Base-by-base conservation (phyloP, 2,888 invertebrate species). In the Quadriops clusia region DNA sequence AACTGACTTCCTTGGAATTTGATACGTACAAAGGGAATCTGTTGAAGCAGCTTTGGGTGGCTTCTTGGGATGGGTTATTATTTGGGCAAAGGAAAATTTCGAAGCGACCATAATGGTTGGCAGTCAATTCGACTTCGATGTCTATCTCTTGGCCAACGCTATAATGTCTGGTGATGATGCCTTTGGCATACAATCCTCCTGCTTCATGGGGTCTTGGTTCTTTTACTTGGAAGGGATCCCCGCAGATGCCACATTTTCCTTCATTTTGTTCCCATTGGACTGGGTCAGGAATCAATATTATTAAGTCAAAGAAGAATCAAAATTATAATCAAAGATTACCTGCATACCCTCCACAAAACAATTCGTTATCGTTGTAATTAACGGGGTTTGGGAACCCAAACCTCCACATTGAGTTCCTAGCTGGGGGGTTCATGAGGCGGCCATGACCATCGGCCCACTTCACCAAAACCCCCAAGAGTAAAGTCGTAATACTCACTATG, bases 351-450 rank as follows among this genome's bases (percentile, higher is more conserved):
- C 90, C 91, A 54, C 93, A 93, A 61, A 84, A 91, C 9, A 91
- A 70, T 61, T 91, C 90, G 51, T 91, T 91, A 60, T 93, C 91
- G 49, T 91, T 87, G 56, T 90, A 93, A 62, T 93, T 89, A 35
- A 86, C 85, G 2, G 91, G 87, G 62, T 85, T 90, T n/a, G 84
- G 82, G 61, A 81, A 93, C 1, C 93, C 93, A 52, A 84, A 84
- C 36, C 93, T 68, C 93, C 93, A 94, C 89, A 91, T 90, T 27
- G 84, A 80, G 63, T 91, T 89, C 36, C 93, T 70, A 0, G 89
- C 81, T 3, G 93, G 91, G 0, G 93, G 93, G 57, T 91, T 86
- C 82, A 90, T 84, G 37, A 93, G 64, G 21, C 90, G 65, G 3
- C 91, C 91, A 63, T 89, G 89, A 5, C 82, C 81, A 40, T 65